Conservation (phyloP, 2,113 vertebrate species). For the Macrotis lagotis region DNA sequence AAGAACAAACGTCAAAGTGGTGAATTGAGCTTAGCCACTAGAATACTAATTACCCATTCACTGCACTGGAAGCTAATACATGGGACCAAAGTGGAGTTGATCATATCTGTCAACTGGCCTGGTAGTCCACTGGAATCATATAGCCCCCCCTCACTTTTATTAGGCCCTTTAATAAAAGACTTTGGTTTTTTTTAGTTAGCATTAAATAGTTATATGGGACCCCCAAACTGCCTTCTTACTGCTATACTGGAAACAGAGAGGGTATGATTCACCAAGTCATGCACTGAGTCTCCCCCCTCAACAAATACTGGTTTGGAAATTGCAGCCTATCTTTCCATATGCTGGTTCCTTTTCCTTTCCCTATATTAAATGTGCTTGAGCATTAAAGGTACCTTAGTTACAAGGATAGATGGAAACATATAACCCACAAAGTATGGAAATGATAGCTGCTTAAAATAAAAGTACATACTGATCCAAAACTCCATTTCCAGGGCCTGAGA, state of each 20-base stretch:
- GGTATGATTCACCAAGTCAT: slow-evolving; percentile 5
- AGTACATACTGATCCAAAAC: slow-evolving; percentile 20
- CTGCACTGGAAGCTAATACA: not conserved
- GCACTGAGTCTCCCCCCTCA: not conserved
- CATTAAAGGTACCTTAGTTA: slow-evolving; percentile 29
- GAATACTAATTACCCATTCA: not conserved
- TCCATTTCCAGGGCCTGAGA: slow-evolving; percentile 44
- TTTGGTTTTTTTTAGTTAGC: not conserved
- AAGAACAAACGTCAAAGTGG: not conserved
- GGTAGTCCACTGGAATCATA: not conserved
- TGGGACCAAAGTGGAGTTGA: not conserved
- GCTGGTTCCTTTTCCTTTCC: not conserved
- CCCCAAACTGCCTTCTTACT: slow-evolving; percentile 9
- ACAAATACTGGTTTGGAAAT: slow-evolving; percentile 13
- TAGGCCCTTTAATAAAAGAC: not conserved
- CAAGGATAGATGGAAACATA: slow-evolving; percentile 33
- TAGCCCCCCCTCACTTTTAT: not conserved
- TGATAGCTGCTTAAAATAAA: slow-evolving; percentile 62
- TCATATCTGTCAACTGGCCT: not conserved
- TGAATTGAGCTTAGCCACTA: not conserved
- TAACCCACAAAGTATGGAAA: slow-evolving; percentile 65
- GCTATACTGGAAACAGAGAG: not conserved
- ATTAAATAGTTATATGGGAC: not conserved
- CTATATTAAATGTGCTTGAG: slow-evolving; percentile 30
- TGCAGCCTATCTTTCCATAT: slow-evolving; percentile 27